These are phyloP conservation scores for Periophthalmus modestus DNA, from an alignment of 2,113 vertebrate species.

Conservation along the genomic window DNA sequence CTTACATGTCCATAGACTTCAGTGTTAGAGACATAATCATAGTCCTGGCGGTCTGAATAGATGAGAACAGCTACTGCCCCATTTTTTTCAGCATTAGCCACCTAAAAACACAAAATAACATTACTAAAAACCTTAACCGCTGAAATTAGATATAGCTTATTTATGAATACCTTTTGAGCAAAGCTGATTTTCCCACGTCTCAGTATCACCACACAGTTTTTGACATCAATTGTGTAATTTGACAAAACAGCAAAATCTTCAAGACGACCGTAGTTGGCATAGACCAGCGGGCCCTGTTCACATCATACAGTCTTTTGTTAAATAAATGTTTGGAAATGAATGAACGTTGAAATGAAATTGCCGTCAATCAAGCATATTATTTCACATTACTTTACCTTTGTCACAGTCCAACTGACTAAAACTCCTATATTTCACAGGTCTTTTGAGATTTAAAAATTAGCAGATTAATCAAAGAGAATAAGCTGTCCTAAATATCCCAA, in stretches of 20 bases:
- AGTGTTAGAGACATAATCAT: neutral
- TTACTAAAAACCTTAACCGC: neutral
- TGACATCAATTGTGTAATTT: constrained; percentile 42
- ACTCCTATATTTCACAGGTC: no score
- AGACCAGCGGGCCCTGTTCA: constrained; percentile 84
- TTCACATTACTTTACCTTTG: no score
- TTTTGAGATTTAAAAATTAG: no score
- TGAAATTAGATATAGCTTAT: neutral
- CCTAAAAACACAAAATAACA: constrained; percentile 67
- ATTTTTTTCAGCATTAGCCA: constrained; percentile 79
- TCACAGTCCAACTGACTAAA: no score
- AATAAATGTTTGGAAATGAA: no score
- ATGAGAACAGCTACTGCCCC: constrained; percentile 85
- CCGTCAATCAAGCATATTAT: no score
- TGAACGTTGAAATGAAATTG: no score
- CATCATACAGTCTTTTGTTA: neutral
- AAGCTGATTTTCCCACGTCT: constrained; percentile 84
- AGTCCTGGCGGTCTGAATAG: constrained; percentile 72
- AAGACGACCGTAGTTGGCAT: constrained; percentile 83
- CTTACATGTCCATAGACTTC: constrained; percentile 89
- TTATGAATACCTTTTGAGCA: constrained; percentile 81
- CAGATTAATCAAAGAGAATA: no score
- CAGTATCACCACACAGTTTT: constrained; percentile 79
- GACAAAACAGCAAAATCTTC: constrained; percentile 78
- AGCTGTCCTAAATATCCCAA: no score